Evolutionary conservation across 1,140 invertebrate genomes (phyloP).

Genomic region (Frieseomelitta varia): DNA sequence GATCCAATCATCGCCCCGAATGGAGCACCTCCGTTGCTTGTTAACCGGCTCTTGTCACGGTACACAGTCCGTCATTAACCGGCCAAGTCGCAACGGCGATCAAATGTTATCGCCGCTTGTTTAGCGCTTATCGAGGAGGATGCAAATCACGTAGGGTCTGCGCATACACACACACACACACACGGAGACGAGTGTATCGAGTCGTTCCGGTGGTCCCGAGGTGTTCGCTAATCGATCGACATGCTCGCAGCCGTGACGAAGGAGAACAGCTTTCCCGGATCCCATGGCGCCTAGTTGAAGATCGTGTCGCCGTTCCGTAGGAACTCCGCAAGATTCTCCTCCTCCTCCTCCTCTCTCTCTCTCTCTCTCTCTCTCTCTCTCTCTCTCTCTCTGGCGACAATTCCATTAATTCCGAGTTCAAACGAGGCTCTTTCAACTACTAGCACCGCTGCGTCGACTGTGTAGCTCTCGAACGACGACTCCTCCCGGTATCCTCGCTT

Average conservation of each 20-base stretch:
- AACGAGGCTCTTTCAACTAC: conserved; percentile 21
- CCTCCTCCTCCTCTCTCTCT: too few species aligned
- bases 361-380: too few species aligned
- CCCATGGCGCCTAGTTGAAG: not conserved
- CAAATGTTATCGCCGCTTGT: conserved; percentile 29
- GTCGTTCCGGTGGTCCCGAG: not conserved
- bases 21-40: conserved; percentile 16
- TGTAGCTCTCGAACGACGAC: not conserved
- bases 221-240: conserved; percentile 34
- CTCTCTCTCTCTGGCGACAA: conserved; percentile 1
- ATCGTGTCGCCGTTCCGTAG: conserved; percentile 3
- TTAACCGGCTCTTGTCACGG: conserved; percentile 21
- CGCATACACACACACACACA: too few species aligned
- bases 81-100: conserved; percentile 7
- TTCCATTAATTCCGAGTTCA: conserved; percentile 40
- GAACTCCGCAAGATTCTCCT: not conserved
- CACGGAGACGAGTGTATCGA: not conserved
- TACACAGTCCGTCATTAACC: conserved; percentile 23
- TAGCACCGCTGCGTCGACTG: not conserved
- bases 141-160: conserved; percentile 22
- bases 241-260: conserved; percentile 15
- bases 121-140: conserved; percentile 20
- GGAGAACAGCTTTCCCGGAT: not conserved
- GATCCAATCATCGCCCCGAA: conserved; percentile 9
- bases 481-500: not conserved